Evolutionary conservation across 2,888 invertebrate species (phyloP), one percentile per base, ranked within the genome.

Genomic region (Drosophila incognita): DNA sequence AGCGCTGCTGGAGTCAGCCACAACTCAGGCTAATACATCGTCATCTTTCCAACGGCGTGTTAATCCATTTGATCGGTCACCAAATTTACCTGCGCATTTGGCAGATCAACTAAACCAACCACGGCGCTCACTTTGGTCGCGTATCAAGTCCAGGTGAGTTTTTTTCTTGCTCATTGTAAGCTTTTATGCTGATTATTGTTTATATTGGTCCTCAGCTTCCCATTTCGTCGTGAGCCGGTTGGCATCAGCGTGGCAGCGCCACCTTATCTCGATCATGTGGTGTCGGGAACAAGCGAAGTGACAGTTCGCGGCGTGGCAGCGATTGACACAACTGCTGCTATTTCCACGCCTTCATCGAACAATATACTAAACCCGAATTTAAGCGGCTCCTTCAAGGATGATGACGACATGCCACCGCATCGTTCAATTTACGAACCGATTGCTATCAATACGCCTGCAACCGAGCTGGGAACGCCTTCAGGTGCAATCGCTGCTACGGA

Each of bases 311-410:
- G 69, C 8, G 35, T 49, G 60, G 67, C 62, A 11, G 71, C 68
- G 42, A 70, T 70, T 69, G 71, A 73, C 57, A 56, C 65, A 27
- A 53, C 70, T 46, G 76, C 51, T 48, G 65, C 82, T 21, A 62
- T 80, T 27, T 65, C 82, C 18, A 75, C 86, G 49, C 91, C 88
- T 40, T 83, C 92, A 73, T 92, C 93, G 56, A 93, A 93, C 83
- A 93, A 93, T 83, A 91, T 93, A 74, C 85, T 93, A 56, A 93
- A 93, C 90, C 91, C 92, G 87, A 93, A 93, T 91, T 91, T 93
- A 86, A 92, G 93, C 82, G 93, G 93, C 68, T 93, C 93, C 51
- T 93, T 93, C 69, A 92, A 92, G 74, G 92, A 91, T 66, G 92
- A 90, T 68, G 90, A 89, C 66, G 90, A 91, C 61, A 81, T 90